phyloP scores from a whole-genome alignment of 1,140 invertebrate species.

The Leptonema lineaticorne region DNA sequence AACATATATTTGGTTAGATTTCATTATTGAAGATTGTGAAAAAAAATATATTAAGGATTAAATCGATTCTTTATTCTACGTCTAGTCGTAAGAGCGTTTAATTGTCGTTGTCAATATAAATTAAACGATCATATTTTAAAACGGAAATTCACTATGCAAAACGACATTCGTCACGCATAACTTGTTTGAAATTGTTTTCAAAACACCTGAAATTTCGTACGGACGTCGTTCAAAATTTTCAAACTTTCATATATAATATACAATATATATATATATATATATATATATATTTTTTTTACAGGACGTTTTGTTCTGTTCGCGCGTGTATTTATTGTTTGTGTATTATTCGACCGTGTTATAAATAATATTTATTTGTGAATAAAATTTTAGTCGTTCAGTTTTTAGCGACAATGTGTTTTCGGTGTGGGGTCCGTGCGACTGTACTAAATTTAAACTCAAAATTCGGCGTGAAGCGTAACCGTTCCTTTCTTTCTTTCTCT shows the following conservation, averaged over 20 bases:
- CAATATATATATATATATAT: too few species aligned
- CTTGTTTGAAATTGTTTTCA: background rate
- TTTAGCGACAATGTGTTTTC: slow-evolving; percentile 13
- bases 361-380: background rate
- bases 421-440: slow-evolving; percentile 9
- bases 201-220: background rate
- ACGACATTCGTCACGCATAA: background rate
- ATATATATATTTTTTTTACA: too few species aligned
- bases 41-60: too few species aligned
- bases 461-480: slow-evolving; percentile 31
- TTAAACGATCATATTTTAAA: too few species aligned
- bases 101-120: too few species aligned
- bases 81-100: too few species aligned
- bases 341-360: background rate
- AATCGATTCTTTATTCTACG: too few species aligned
- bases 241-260: background rate
- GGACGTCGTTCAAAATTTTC: background rate
- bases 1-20: too few species aligned
- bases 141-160: too few species aligned
- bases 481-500: background rate
- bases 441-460: slow-evolving; percentile 21
- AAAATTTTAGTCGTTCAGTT: slow-evolving; percentile 11
- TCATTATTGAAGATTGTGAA: too few species aligned
- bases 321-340: too few species aligned
- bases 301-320: too few species aligned